Evolutionary conservation across 2,113 vertebrate species (phyloP), one percentile per base, ranked within the genome.

Genomic region (Axis porcinus): DNA sequence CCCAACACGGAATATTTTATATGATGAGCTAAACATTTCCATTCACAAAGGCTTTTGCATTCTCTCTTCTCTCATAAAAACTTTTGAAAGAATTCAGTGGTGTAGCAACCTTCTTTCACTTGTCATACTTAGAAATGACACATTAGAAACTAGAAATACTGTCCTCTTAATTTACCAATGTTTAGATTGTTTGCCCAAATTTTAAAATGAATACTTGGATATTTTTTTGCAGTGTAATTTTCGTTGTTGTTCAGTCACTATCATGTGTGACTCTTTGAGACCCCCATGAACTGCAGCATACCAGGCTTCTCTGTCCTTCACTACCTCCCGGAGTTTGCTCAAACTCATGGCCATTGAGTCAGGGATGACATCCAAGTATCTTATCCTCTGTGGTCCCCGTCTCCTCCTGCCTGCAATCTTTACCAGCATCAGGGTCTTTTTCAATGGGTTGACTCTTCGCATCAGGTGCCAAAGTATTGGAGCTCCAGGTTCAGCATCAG

Each of bases 21-120:
- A 87, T 67, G 30, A 36, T 95, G 54, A 94, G 36, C 54, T 95
- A 55, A 83, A 85, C 47, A 78, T 60, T 95, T 87, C 58, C 76
- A 52, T 62, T 83, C 57, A 50, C 64, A 62, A 84, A 90, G 70
- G 1, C 25, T 40, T 88, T 33, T 84, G 47, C 40, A 36, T 85
- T 92, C 81, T 54, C 28, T 85, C 13, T 36, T 10, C 28, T 64
- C 25, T 64, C 52, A 17, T 43, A 91, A 88, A 95, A 94, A 19
- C 11, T 4, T 84, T 62, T 91, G 43, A 62, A 36, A 91, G 33
- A 70, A 93, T 89, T 47, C 57, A 89, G 0, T 52, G 4, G 17
- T 33, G 27, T 15, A 82, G 30, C 36, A 84, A 58, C 7, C 28
- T 92, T 54, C 45, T 94, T 82, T 86, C 15, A 40, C 50, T 76